These are phyloP conservation scores for Parnassius mnemosyne DNA, from an alignment of 2,888 invertebrate species.

Conservation along the genomic window DNA sequence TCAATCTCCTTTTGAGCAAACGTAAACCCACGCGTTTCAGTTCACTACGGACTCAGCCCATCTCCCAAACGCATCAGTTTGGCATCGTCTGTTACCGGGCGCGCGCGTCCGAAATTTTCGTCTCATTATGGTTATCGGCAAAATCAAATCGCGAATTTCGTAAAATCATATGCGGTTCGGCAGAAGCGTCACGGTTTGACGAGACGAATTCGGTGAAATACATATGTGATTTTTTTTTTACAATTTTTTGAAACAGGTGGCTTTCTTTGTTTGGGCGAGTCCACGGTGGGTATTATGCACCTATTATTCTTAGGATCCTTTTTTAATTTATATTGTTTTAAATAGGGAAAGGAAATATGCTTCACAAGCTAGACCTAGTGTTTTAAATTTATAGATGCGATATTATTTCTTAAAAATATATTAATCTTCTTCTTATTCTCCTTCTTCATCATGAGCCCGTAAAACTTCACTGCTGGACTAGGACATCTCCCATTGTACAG, in stretches of 20 bases:
- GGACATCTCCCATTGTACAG: no score
- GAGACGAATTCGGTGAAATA: constrained; percentile 18
- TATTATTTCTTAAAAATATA: no score
- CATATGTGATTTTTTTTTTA: constrained; percentile 27
- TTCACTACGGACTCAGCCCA: constrained; percentile 54
- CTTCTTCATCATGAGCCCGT: no score
- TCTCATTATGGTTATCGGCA: constrained; percentile 42
- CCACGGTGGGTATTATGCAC: constrained; percentile 20
- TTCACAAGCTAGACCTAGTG: no score
- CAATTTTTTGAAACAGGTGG: constrained; percentile 12
- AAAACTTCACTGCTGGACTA: no score
- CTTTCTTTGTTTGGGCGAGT: constrained; percentile 23
- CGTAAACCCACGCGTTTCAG: constrained; percentile 64
- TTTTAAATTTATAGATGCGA: no score
- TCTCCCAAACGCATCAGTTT: constrained; percentile 61
- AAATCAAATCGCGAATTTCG: constrained; percentile 30
- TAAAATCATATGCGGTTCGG: constrained; percentile 34
- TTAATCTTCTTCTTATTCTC: no score
- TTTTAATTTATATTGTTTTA: neutral
- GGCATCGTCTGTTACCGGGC: constrained; percentile 46
- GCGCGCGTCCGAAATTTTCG: constrained; percentile 56
- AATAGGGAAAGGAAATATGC: neutral
- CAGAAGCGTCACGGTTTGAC: constrained; percentile 26
- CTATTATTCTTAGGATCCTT: constrained; percentile 4
- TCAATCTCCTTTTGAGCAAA: constrained; percentile 41